Base-by-base conservation (phyloP, 35 echinoderm and acorn worm genomes). In the Heliocidaris tuberculata region DNA sequence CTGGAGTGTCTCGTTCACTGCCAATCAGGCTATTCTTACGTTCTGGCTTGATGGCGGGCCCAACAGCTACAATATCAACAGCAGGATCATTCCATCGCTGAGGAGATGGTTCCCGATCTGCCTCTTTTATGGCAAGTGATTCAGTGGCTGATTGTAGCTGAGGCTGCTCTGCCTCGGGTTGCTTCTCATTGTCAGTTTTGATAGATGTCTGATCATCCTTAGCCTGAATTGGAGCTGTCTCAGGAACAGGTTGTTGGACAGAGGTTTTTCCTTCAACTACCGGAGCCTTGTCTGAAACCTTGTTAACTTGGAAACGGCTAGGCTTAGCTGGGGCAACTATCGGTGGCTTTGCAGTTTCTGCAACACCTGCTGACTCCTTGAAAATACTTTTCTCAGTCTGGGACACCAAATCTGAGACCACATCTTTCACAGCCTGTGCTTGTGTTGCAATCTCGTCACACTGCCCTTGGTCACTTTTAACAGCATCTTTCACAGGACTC, bases 1-100 rank as follows among this genome's bases (percentile, higher is more conserved):
- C 97, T 88, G 97, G 97, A 31, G 97, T 98, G 27, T 96, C 97
- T 86, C 97, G 85, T 27, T 94, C 97, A 85, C 95, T 96, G 31
- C 95, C 94, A 60, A 95, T 86, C 31, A 97, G 47, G 32, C 96
- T 97, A 86, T 48, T 93, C 71, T 98, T 98, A 30, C 97, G 78
- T 48, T 98, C 97, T n/a, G 93, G 93, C 19, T 49, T 52, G 24
- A 90, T 48, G 32, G 86, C 85, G 0, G 85, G 86, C 12, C 86
- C 94, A 93, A 93, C 24, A 6, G 87, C 8, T 48, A 47, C 15
- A 16, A 16, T 2, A 48, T 89, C 87, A 47, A 48, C 17, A 78
- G 27, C 21, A 7, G 65, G 65, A 16, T 89, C 87, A 89, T 48
- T 89, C 15, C 12, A 17, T 59, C 47, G 91, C 50, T 93, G 91